Evolutionary conservation across 2,888 invertebrate species (phyloP), one percentile per base, ranked within the genome.

Genomic region (Caenorhabditis afra): DNA sequence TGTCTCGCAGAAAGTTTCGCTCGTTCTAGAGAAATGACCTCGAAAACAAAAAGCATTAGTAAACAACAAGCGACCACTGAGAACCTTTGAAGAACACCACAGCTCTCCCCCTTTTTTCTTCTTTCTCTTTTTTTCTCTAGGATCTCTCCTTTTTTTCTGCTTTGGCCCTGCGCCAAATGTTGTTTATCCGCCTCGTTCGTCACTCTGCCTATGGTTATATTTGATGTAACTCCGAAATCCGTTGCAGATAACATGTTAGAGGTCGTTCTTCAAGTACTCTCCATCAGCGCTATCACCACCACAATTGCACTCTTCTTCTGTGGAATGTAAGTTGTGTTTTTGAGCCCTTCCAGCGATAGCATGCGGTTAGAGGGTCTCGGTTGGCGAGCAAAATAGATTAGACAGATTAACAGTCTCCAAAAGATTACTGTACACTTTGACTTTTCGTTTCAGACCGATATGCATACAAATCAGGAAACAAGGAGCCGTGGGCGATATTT

Each of bases 261-360:
- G 53, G 29, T 62, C 18, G 62, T 86, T 14, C 85, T 89, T 12
- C 83, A 83, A 50, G 67, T 87, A 20, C 82, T 89, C 23, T 87
- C 87, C 16, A 58, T 87, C 57, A 81, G 86, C 23, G 95, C 95
- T 44, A 94, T 95, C 55, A 91, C 94, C 77, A 94, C 94, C 81
- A 95, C 95, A 16, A 93, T 95, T 84, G 91, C 94, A 78, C 95
- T 95, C 90, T 95, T 95, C 93, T 92, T 95, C 85, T 94, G 95
- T 76, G 95, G 95, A 92, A 93, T 93, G 95, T 95, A 93, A 93
- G 94, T 93, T 7, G 29, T 29, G 29, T 29, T 29, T 29, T 29
- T 29, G 29, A 79, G 67, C 64, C 22, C 52, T 35, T 29, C 20
- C 11, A 45, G 20, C 7, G 14, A 55, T 23, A 62, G n/a, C 22